Evolutionary conservation across 2,888 invertebrate species (phyloP).

Genomic region (Dusona sp.): DNA sequence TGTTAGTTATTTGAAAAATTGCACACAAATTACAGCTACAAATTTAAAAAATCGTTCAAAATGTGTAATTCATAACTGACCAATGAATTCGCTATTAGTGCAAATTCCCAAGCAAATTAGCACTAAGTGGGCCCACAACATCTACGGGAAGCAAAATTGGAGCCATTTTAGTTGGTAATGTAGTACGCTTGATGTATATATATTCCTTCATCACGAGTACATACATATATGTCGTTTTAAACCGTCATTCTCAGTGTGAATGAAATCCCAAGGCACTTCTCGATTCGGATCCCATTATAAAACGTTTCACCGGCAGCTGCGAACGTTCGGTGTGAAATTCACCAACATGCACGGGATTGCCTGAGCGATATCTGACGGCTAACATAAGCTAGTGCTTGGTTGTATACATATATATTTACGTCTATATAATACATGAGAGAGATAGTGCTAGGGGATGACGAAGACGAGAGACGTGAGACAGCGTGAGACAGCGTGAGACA

Average conservation of each 20-base stretch:
- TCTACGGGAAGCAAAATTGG: slow-evolving; percentile 14
- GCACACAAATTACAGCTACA: background rate
- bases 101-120: background rate
- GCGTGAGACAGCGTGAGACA: slow-evolving; percentile 67
- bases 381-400: slow-evolving; percentile 26
- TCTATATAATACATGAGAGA: slow-evolving; percentile 22
- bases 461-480: slow-evolving; percentile 61
- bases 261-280: slow-evolving; percentile 49
- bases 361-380: slow-evolving; percentile 56
- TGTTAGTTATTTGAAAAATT: background rate
- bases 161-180: background rate
- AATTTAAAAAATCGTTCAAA: background rate
- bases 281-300: slow-evolving; percentile 51
- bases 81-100: background rate
- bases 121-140: background rate
- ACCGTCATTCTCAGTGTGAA: slow-evolving; percentile 43
- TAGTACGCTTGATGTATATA: background rate
- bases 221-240: slow-evolving; percentile 16
- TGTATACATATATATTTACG: slow-evolving; percentile 1
- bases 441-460: slow-evolving; percentile 54
- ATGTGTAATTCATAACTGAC: background rate
- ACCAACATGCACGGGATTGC: slow-evolving; percentile 51
- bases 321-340: slow-evolving; percentile 49
- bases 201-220: background rate
- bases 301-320: slow-evolving; percentile 50